Evolutionary conservation across 2,113 vertebrate species (phyloP), one percentile per base, ranked within the genome.

Genomic region (Lepidothrix coronata): DNA sequence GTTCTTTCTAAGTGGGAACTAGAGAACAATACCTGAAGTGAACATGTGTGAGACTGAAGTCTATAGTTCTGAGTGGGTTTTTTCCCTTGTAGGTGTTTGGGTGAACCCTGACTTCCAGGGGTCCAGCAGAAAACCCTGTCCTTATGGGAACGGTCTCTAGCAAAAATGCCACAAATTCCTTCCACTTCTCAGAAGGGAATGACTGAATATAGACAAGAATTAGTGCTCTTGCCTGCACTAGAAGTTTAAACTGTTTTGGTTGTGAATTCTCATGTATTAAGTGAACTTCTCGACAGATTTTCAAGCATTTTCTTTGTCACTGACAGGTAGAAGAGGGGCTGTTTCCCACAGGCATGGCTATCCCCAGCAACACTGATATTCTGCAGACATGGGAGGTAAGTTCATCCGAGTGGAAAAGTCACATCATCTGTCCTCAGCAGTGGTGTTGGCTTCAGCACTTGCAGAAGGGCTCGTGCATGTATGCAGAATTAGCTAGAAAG

Each of bases 351-450:
- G 99, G 98, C 76, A 96, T 98, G 25, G 54, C 93, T 0, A 92
- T 99, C 54, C 59, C 74, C 62, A 98, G 98, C 83, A 63, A 96
- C 39, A 98, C 98, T 1, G 52, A 90, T 59, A 97, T 99, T 93
- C 58, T 99, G 25, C 97, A 99, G 14, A 99, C 99, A 0, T 99
- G 99, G 99, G 98, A 98, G 98, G 99, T 99, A 93, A 97, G 98
- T 46, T 46, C 16, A 43, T 28, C 33, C 1, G 1, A 35, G 11
- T 7, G 18, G 52, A 8, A 76, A 14, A 75, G 37, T 31, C 17
- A 2, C 12, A 33, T 72, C 30, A 54, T 41, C 35, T 78, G 27
- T 65, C 35, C 61, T 82, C 24, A 54, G 39, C 62, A 65, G 17
- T 43, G 58, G 8, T 37, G 27, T 27, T 88, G 25, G 43, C 79